Conservation (phyloP, 2,888 invertebrate species). For the Flexamia atlantica region DNA sequence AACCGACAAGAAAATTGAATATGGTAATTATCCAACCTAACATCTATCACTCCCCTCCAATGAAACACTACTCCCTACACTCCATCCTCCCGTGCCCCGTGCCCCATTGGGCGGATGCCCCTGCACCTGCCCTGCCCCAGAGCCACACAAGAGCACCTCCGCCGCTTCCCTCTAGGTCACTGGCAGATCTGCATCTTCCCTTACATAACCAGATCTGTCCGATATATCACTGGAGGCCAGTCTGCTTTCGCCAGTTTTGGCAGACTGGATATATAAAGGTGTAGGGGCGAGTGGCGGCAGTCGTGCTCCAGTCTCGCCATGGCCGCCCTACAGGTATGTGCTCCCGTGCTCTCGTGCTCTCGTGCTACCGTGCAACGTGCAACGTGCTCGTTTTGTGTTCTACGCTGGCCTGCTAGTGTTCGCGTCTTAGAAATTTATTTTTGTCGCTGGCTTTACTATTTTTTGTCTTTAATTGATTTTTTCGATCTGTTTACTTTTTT, state of each 20-base stretch:
- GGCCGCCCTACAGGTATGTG: slow-evolving; percentile 33
- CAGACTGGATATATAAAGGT: slow-evolving; percentile 42
- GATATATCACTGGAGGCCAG: slow-evolving; percentile 49
- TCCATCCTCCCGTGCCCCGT: not conserved
- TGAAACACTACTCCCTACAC: no score
- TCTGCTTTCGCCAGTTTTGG: slow-evolving; percentile 56
- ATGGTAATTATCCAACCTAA: no score
- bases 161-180: slow-evolving; percentile 27
- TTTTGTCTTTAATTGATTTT: no score
- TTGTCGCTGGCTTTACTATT: no score
- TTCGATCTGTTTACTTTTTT: no score
- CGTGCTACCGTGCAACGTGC: no score
- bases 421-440: no score
- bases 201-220: slow-evolving; percentile 34
- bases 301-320: slow-evolving; percentile 32
- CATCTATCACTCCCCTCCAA: no score
- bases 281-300: slow-evolving; percentile 44
- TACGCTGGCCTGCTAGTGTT: no score
- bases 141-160: not conserved
- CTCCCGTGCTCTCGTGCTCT: not conserved
- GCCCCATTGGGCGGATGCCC: not conserved
- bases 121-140: not conserved
- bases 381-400: no score
- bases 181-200: slow-evolving; percentile 14
- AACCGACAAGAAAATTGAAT: no score